A percentile compares a stretch with the other conserved stretches of the same genome.
Evolutionary conservation across 1,140 invertebrate species (phyloP).

Genomic region (Dolichoris vasculosae): DNA sequence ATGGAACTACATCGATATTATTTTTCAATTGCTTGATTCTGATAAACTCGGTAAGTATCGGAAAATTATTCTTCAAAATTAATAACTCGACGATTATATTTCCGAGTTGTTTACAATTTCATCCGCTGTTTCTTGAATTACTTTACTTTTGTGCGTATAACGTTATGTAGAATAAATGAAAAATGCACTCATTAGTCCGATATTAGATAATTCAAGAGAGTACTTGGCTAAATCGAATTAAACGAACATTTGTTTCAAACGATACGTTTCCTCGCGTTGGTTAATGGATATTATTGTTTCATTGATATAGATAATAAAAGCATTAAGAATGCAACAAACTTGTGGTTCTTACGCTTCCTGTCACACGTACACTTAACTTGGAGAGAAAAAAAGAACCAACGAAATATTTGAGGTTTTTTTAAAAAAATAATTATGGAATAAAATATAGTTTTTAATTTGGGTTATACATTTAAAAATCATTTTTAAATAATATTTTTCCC

Average conservation of each 20-base stretch:
- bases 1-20: neutral
- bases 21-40: neutral
- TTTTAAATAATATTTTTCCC: no score
- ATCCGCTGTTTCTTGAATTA: neutral
- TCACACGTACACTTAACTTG: no score
- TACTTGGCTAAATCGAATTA: neutral
- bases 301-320: neutral
- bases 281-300: neutral
- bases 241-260: slow-evolving; percentile 56
- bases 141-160: neutral
- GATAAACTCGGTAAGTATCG: slow-evolving; percentile 5
- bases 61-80: neutral
- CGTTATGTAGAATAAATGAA: neutral
- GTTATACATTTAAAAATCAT: no score
- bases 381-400: neutral
- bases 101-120: neutral
- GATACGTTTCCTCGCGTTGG: slow-evolving; percentile 59
- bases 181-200: neutral
- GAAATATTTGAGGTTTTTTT: no score
- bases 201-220: neutral
- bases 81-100: neutral
- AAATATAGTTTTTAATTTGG: no score
- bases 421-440: neutral
- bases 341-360: neutral
- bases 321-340: neutral